Conservation (phyloP, 1,140 invertebrate species). For the Popillia japonica region DNA sequence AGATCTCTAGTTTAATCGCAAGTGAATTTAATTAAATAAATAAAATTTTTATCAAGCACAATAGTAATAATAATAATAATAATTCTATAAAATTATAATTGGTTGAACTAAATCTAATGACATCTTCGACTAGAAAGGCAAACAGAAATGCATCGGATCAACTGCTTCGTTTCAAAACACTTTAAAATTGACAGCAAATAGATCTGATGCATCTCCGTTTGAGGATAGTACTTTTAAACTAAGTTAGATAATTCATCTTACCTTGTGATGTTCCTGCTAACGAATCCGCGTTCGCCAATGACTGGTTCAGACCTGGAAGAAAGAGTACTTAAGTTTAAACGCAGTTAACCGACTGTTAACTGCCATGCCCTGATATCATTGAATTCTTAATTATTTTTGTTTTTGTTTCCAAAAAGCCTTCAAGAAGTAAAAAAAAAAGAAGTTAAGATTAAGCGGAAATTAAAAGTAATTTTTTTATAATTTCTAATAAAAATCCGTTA, state of each 20-base stretch:
- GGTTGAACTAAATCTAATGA: background rate
- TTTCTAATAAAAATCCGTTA: no score
- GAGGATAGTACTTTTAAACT: background rate
- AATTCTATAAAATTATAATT: background rate
- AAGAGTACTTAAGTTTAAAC: slow-evolving; percentile 51
- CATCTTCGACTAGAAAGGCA: slow-evolving; percentile 1
- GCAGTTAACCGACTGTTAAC: slow-evolving; percentile 54
- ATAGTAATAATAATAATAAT: background rate
- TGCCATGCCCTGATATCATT: slow-evolving; percentile 44
- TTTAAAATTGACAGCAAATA: background rate
- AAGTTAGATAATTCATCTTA: slow-evolving; percentile 63
- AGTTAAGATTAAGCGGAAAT: no score
- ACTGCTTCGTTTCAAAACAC: background rate
- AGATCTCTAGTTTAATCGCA: background rate
- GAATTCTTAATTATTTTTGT: slow-evolving; percentile 10
- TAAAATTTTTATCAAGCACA: no score
- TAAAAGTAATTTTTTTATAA: no score
- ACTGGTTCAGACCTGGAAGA: slow-evolving; percentile 71
- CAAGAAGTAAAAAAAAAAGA: no score
- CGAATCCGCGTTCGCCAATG: slow-evolving; percentile 70
- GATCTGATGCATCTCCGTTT: background rate
- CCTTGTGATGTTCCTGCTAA: slow-evolving; percentile 85
- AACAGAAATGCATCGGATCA: background rate
- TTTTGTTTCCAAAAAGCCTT: background rate
- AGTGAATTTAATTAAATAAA: background rate